Base-by-base conservation (phyloP, 2,113 vertebrate genomes). In the Atrichornis clamosus region DNA sequence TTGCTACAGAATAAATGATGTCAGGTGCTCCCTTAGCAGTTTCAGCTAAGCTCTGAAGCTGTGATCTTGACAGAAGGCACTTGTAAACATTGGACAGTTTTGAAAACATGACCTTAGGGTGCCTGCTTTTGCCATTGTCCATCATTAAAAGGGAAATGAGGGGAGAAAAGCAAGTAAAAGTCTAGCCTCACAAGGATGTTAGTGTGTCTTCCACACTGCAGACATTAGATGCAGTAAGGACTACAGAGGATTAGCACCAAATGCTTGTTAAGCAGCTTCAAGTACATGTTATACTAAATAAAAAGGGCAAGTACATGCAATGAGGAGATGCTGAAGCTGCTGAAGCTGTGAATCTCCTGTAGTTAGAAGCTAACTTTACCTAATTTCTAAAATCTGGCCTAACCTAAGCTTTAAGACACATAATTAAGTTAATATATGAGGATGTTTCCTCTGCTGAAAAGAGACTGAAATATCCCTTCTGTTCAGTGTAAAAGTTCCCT, bases 331-430 rank as follows among this genome's bases (percentile, higher is more conserved):
- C 41, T 72, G 78, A 84, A 94, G 19, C 41, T 94, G 46, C 84
- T 46, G 74, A 96, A 63, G 7, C 13, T 91, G 24, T 64, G 89
- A 88, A 93, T 52, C 59, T 93, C 56, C 82, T 84, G 47, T 95
- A 92, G 82, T 47, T 60, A 84, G 55, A 95, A 97, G 70, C 52
- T 79, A 92, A 69, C 78, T 86, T 96, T 91, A 95, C 68, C 53
- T 95, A 47, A 94, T 74, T 94, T 96, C 89, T 95, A 92, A 94
- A 96, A 85, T 90, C 78, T 96, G 55, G 18, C 52, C 58, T 84
- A 93, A 60, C 46, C 28, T 93, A 79, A 49, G 82, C 67, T 96
- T 97, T 96, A 84, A 80, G 85, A 95, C 28, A 70, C 20, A 33
- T 55, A 74, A 90, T 72, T 88, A 67, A 69, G 13, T 69, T 53